Conservation (phyloP, 2,797 vertebrate genomes). For the Rhabdophis nuchalis region DNA sequence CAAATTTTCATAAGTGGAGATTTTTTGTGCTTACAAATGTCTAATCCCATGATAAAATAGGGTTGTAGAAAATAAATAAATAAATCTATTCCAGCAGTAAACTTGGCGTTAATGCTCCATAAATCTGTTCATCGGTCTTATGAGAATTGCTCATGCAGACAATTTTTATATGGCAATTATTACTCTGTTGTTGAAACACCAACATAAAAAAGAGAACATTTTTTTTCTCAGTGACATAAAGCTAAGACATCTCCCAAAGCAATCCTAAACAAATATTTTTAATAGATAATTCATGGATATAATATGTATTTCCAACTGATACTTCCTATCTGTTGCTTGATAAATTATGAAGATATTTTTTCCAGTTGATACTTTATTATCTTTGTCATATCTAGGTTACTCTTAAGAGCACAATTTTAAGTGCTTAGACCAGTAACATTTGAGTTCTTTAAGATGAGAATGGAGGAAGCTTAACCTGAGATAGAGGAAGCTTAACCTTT, state of each 20-base stretch:
- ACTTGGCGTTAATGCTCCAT: constrained; percentile 46
- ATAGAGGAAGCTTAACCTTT: not conserved
- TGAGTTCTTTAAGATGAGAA: not conserved
- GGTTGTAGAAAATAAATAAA: constrained; percentile 43
- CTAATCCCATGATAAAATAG: constrained; percentile 46
- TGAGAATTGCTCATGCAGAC: constrained; percentile 63
- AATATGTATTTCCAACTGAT: constrained; percentile 52
- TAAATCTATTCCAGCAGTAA: constrained; percentile 48
- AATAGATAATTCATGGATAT: constrained; percentile 60
- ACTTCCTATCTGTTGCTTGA: constrained; percentile 56
- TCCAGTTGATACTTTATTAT: not conserved
- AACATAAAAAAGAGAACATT: constrained; percentile 53
- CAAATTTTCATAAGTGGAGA: constrained; percentile 7
- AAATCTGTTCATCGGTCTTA: constrained; percentile 64
- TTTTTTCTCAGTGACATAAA: constrained; percentile 29
- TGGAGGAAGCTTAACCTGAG: not conserved
- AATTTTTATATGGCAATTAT: constrained; percentile 65
- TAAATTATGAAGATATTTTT: constrained; percentile 45
- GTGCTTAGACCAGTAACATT: not conserved
- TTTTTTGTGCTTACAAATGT: not conserved
- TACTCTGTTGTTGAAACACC: constrained; percentile 56
- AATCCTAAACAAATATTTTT: constrained; percentile 45
- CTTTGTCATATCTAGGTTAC: not conserved
- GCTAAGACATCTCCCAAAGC: constrained; percentile 54
- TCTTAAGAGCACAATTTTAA: not conserved